These are phyloP conservation scores for Drosophila macrospina DNA, from an alignment of 2,888 invertebrate genomes.

Conservation along the genomic window DNA sequence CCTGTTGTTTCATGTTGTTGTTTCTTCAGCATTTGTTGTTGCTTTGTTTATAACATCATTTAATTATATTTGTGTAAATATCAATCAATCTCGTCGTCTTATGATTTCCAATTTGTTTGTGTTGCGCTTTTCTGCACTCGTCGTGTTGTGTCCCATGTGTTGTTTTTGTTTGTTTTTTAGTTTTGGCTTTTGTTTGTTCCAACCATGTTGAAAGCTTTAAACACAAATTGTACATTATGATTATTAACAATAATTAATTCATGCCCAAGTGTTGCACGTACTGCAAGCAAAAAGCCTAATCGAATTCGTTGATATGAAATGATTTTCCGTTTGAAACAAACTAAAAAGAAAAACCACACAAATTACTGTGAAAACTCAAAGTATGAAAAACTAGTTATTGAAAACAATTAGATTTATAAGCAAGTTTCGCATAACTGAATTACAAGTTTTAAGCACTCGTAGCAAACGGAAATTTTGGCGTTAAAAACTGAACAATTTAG, in stretches of 20 bases:
- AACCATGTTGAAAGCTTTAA: conserved; percentile 56
- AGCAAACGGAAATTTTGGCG: conserved; percentile 53
- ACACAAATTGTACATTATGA: conserved; percentile 37
- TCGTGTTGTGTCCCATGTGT: conserved; percentile 30
- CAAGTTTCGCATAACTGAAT: conserved; percentile 30
- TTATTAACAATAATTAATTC: conserved; percentile 47
- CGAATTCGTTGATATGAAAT: conserved; percentile 55
- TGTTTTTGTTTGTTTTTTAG: conserved; percentile 17
- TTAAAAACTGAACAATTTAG: conserved; percentile 32
- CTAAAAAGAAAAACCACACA: conserved; percentile 61
- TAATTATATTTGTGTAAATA: conserved; percentile 45
- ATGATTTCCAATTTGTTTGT: conserved; percentile 12
- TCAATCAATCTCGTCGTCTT: conserved; percentile 13
- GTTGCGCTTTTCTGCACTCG: conserved; percentile 26
- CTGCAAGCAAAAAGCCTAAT: conserved; percentile 33
- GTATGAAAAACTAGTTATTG: conserved; percentile 33
- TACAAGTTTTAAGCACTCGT: conserved; percentile 59
- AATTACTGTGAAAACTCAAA: conserved; percentile 73
- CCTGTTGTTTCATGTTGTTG: conserved; percentile 13
- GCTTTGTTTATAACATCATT: conserved; percentile 25
- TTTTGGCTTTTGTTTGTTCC: conserved; percentile 18
- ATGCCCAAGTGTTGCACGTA: conserved; percentile 59
- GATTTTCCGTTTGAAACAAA: conserved; percentile 17
- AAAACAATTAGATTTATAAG: conserved; percentile 18
- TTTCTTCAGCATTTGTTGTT: conserved; percentile 37